Evolutionary conservation across 2,888 invertebrate genomes (phyloP), one percentile per base, ranked within the genome.

Genomic region (Noctua janthina): DNA sequence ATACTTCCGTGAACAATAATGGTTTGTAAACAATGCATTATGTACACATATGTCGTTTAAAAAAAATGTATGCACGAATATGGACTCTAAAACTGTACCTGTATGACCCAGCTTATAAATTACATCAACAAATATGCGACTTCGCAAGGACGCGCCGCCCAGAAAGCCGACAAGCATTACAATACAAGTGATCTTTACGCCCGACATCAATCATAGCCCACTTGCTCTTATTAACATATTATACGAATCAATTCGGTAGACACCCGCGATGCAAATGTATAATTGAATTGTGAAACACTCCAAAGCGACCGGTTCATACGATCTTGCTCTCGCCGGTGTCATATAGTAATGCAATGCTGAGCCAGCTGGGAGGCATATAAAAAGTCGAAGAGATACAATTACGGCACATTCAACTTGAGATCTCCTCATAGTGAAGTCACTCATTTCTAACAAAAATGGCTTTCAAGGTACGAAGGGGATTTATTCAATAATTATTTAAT

Each of bases 171-270:
- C 89, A 88, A 82, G 66, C 88, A 91, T 92, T 92, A 91, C 90
- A 92, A 92, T 92, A 90, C 95, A 95, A 96, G 95, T 95, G 95
- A 93, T 94, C 93, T 96, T 96, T 96, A 87, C 89, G 90, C 82
- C 59, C 81, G 79, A 93, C 91, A 95, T 95, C 91, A 93, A 95
- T 95, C 94, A 94, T 92, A 93, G 88, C 92, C 89, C 86, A 92
- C 93, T 91, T 93, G 89, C 86, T 92, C 92, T 91, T 89, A 91
- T 92, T 92, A 91, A 86, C 89, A 90, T 93, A 92, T 91, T 89
- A 94, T 79, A 83, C 93, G 84, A 84, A 85, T 83, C 62, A 90
- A 90, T 95, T 90, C 81, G 86, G 86, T 87, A 91, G 91, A 74
- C 83, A 77, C 75, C 69, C 59, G 56, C 71, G 35, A 84, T 80